These are phyloP conservation scores for Bradynema listronoti DNA, from an alignment of 1,140 invertebrate genomes.

Conservation along the genomic window DNA sequence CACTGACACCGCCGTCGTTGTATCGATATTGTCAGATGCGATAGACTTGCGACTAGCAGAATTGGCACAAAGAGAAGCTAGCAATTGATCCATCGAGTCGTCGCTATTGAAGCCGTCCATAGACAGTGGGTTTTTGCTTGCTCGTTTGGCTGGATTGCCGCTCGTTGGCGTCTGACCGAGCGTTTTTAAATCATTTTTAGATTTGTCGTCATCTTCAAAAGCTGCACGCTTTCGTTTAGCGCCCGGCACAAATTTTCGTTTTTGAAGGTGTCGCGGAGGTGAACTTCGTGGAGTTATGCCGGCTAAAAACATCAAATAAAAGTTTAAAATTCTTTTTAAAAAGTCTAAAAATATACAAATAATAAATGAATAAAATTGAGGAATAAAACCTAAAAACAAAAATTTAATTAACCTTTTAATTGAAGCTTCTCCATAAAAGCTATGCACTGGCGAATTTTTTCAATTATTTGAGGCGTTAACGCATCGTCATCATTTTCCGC, in stretches of 20 bases:
- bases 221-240: too few relatives aligned
- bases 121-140: not conserved
- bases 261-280: too few relatives aligned
- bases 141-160: not conserved
- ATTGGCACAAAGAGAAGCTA: not conserved
- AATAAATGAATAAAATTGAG: too few relatives aligned
- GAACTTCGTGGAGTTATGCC: not conserved
- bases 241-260: too few relatives aligned
- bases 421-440: not conserved
- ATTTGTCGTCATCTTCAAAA: too few relatives aligned
- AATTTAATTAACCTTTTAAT: conserved; percentile 2
- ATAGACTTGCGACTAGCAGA: not conserved
- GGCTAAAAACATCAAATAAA: not conserved
- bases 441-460: not conserved
- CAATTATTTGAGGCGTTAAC: too few relatives aligned
- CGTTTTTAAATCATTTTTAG: too few relatives aligned
- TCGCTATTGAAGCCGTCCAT: not conserved
- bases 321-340: not conserved
- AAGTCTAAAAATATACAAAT: not conserved
- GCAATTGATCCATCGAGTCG: not conserved
- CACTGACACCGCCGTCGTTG: not conserved
- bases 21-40: not conserved
- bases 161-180: not conserved
- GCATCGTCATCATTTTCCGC: too few relatives aligned
- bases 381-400: too few relatives aligned